These are phyloP conservation scores for Merops nubicus DNA, from an alignment of 2,113 vertebrate genomes.

Conservation along the genomic window DNA sequence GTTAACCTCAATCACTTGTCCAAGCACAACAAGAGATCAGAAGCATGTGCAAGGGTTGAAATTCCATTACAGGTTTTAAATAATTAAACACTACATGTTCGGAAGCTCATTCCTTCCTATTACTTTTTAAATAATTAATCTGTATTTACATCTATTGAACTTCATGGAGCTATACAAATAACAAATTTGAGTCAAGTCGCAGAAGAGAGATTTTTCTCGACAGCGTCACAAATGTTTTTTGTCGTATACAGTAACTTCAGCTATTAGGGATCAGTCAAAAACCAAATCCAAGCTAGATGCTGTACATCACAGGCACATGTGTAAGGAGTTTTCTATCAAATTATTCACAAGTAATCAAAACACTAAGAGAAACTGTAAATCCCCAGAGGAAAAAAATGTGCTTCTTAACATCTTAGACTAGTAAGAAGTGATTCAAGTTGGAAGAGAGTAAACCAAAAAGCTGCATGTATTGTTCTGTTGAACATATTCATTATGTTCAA, in stretches of 20 bases:
- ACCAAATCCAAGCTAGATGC: slow-evolving; percentile 16
- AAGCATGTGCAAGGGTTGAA: slow-evolving; percentile 64
- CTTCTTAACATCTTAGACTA: slow-evolving; percentile 20
- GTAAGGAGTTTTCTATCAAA: slow-evolving; percentile 27
- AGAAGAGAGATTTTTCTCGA: slow-evolving; percentile 45
- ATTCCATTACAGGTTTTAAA: slow-evolving; percentile 82
- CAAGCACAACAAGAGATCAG: slow-evolving; percentile 31
- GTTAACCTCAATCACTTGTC: slow-evolving; percentile 73
- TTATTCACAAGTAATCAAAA: slow-evolving; percentile 49
- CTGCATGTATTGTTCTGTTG: neutral
- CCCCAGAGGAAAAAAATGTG: slow-evolving; percentile 34
- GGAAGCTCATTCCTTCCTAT: slow-evolving; percentile 78
- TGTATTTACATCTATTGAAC: slow-evolving; percentile 79
- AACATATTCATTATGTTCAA: neutral
- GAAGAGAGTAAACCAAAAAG: neutral
- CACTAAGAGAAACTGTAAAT: slow-evolving; percentile 46
- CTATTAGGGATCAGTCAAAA: slow-evolving; percentile 37
- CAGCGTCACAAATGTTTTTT: slow-evolving; percentile 44
- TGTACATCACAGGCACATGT: neutral
- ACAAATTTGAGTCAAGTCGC: slow-evolving; percentile 62
- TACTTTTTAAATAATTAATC: slow-evolving; percentile 84
- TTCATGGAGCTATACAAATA: slow-evolving; percentile 65
- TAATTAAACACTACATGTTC: slow-evolving; percentile 82
- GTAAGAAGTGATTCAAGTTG: slow-evolving; percentile 7
- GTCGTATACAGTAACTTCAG: slow-evolving; percentile 28